Base-by-base conservation (phyloP, 2,113 vertebrate species). In the Ageneiosus marmoratus region DNA sequence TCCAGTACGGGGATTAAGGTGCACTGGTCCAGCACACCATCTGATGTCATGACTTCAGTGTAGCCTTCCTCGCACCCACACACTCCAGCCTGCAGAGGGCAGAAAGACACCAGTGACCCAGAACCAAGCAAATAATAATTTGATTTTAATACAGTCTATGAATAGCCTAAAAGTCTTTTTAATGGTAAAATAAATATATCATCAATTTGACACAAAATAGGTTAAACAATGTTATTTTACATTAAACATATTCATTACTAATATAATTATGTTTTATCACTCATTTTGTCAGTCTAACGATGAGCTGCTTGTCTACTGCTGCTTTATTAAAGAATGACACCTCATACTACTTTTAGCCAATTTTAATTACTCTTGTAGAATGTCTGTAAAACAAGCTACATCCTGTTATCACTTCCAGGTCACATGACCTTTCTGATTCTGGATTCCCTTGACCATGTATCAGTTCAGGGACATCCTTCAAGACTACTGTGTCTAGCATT, bases 21-120 rank as follows among this genome's bases (percentile, higher is more conserved):
- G 83, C 98, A 99, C 86, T 99, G 96, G 65, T 98, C 96, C 1
- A 99, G 92, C 2, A 95, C 91, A 37, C 96, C 97, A 51, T 98
- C 95, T 0, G 98, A 98, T 1, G 95, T 97, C 96, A 97, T 96
- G 18, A 99, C 97, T 89, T 99, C 98, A 7, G 97, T 98, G 92
- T 96, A 99, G 60, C 98, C 97, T 0, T 99, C 96, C 90, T 98
- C 97, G 89, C 98, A 99, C 87, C 91, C 95, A 77, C 98, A 99
- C 0, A 94, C 90, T 22, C 95, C 96, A 0, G 90, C 92, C 98
- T 99, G 93, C 79, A 85, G 89, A 53, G 77, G 80, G 84, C 80
- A 79, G 58, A 37, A 70, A 76, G 27, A 53, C 60, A 70, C 60
- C 83, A 82, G 20, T 85, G 56, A 84, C 15, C 53, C 16, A 48